Evolutionary conservation across 2,113 vertebrate species (phyloP), one percentile per base, ranked within the genome.

Genomic region (Aplodontia rufa): DNA sequence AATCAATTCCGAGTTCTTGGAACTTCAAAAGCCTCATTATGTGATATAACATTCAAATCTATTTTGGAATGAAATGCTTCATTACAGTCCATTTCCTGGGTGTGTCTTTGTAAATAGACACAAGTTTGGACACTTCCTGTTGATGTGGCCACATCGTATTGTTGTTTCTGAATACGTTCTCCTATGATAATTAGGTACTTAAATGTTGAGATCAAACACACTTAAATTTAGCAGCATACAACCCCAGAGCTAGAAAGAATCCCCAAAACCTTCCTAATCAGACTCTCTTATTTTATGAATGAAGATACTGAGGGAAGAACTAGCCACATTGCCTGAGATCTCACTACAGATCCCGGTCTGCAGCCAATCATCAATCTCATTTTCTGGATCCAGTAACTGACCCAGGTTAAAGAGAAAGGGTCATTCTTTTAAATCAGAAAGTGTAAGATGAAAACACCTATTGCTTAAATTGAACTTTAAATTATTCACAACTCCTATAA

Each of bases 21-120:
- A 92, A 82, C 66, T 94, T 97, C 90, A 95, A 88, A 95, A 93
- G 74, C 49, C 71, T 96, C 66, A 91, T 96, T 97, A 85, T 95
- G 26, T 71, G 53, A 93, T 79, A 64, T 32, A 90, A 79, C 51
- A 91, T 66, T 82, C 95, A 93, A 88, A 83, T 94, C 42, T 83
- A 75, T 89, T 91, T 86, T 92, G 42, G 83, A 74, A 97, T 82
- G 76, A 95, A 90, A 89, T 71, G 13, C 55, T 96, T 96, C 62
- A 93, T 35, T 51, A 22, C 24, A 30, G 40, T 93, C 37, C 24
- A 62, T 91, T 91, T 95, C 95, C 93, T 86, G 53, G 82, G 66
- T 1, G 0, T 64, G n/a, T 92, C 79, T 94, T 95, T 90, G 76
- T 90, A 92, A 90, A 81, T 16, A 96, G 72, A 87, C 32, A 35